Conservation (phyloP, 2,113 vertebrate species). For the Tautogolabrus adspersus region DNA sequence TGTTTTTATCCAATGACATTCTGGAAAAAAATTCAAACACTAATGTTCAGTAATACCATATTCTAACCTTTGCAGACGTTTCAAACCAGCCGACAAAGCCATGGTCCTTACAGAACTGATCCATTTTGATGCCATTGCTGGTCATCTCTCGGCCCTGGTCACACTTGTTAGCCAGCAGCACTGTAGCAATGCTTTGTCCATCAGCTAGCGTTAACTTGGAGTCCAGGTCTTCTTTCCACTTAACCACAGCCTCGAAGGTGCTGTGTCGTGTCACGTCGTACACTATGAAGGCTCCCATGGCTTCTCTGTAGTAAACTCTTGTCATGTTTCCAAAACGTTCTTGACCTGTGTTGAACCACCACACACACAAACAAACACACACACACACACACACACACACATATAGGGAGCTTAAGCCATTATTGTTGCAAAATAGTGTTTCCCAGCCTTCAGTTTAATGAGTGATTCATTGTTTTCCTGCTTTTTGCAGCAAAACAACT, state of each 20-base stretch:
- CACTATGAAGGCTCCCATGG: conserved; percentile 87
- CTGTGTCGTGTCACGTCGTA: conserved; percentile 85
- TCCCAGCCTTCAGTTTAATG: conserved; percentile 8
- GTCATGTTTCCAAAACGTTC: conserved; percentile 91
- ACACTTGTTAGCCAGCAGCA: conserved; percentile 88
- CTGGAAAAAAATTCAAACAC: not conserved
- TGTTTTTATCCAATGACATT: not conserved
- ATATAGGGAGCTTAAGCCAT: conserved; percentile 17
- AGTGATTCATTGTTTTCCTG: conserved; percentile 45
- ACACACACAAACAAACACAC: conserved; percentile 24
- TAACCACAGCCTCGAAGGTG: conserved; percentile 85
- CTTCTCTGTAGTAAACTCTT: conserved; percentile 88
- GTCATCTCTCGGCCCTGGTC: conserved; percentile 81
- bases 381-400: not conserved
- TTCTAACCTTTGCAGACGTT: conserved; percentile 86
- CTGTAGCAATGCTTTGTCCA: conserved; percentile 81
- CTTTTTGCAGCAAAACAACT: conserved; percentile 35
- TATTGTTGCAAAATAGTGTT: not conserved
- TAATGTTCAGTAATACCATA: not conserved
- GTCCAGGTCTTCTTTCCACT: conserved; percentile 89
- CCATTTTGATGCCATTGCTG: conserved; percentile 79
- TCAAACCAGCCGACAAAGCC: conserved; percentile 86
- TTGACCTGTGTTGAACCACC: conserved; percentile 78
- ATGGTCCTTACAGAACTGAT: conserved; percentile 86
- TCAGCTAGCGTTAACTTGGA: conserved; percentile 84